These are phyloP conservation scores for Paramormyrops hopkinsi DNA, from an alignment of 2,797 vertebrate species.

Conservation along the genomic window DNA sequence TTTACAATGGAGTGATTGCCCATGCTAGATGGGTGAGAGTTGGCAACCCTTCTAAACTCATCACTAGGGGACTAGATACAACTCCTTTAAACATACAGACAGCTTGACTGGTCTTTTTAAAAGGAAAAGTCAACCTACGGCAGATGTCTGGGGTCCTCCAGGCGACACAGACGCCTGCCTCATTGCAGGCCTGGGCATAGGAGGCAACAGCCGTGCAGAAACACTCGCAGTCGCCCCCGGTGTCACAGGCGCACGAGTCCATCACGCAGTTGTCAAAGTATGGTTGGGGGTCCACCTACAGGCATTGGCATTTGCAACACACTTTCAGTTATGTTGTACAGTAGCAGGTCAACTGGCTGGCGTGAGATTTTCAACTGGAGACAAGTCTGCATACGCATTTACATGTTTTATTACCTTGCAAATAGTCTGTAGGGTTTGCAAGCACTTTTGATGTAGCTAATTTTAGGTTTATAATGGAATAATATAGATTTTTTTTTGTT, in stretches of 20 bases:
- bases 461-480: neutral
- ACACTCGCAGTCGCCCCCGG: constrained; percentile 74
- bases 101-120: neutral
- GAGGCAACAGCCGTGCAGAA: constrained; percentile 70
- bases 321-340: neutral
- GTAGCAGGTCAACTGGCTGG: neutral
- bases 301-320: neutral
- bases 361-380: neutral
- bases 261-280: constrained; percentile 68
- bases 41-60: neutral
- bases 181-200: constrained; percentile 71
- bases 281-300: constrained; percentile 52
- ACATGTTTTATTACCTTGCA: neutral
- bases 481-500: neutral
- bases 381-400: neutral
- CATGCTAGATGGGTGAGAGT: neutral
- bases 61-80: neutral
- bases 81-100: neutral
- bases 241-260: constrained; percentile 71
- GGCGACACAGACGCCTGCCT: constrained; percentile 58
- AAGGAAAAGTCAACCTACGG: constrained; percentile 54
- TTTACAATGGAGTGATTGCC: neutral
- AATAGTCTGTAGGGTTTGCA: neutral
- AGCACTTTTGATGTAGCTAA: neutral
- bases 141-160: constrained; percentile 73